Evolutionary conservation across 2,113 vertebrate genomes (phyloP).

Genomic region (Brachypodius melanocephalos): DNA sequence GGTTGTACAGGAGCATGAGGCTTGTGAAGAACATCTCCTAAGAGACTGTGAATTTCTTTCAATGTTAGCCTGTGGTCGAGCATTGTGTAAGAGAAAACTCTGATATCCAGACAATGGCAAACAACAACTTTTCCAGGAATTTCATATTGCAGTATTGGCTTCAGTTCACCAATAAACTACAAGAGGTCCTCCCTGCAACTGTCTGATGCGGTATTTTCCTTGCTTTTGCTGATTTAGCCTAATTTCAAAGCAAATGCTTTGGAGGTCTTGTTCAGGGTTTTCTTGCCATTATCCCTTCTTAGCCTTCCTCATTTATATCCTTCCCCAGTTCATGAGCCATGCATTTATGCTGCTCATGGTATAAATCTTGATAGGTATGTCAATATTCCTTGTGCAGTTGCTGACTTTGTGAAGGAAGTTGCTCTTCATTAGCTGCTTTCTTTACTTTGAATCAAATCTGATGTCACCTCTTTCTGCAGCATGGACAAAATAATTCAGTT

Average conservation of each 20-base stretch:
- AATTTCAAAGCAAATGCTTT: neutral
- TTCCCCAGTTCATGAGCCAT: neutral
- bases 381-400: neutral
- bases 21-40: neutral
- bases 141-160: neutral
- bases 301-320: neutral
- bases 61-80: neutral
- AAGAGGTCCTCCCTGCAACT: neutral
- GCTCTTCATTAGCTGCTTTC: slow-evolving; percentile 12
- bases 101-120: neutral
- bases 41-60: neutral
- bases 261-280: neutral
- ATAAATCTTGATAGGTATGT: neutral
- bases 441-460: slow-evolving; percentile 4
- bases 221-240: neutral
- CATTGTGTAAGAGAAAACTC: neutral
- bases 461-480: neutral
- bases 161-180: neutral
- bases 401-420: neutral
- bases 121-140: neutral
- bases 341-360: neutral
- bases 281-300: neutral
- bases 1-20: neutral
- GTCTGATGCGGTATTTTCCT: neutral
- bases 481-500: slow-evolving; percentile 6